Base-by-base conservation (phyloP, 2,113 vertebrate genomes). In the Camelus bactrianus region DNA sequence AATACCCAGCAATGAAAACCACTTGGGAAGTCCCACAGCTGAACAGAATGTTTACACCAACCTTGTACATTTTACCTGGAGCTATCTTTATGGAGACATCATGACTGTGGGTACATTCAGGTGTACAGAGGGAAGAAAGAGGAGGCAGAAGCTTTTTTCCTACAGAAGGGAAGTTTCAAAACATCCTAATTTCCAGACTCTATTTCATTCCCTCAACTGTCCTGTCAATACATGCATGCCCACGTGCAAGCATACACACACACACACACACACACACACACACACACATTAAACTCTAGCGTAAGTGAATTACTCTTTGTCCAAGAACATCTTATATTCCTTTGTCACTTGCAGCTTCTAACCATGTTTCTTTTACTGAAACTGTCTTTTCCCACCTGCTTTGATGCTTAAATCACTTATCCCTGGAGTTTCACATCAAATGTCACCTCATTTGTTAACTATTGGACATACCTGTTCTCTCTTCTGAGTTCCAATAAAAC, bases 271-370 rank as follows among this genome's bases (percentile, higher is more conserved):
- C 6, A 72, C n/a, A 91, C 79, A 87, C 24, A 69, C 24, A 56
- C 19, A 48, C 19, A 26, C 5, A 46, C 20, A 72, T 65, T 60
- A 81, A 82, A 54, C 14, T 85, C 24, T 26, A 89, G 38, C 46
- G 92, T 73, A 93, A 64, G n/a, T 30, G 7, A 90, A 77, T 35
- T 48, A 58, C 10, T 93, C 38, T 54, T 92, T 92, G 89, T 60
- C 5, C 8, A 90, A 80, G 60, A 94, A 42, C 20, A 89, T 24
- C 69, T 82, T 17, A 92, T 69, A 75, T 22, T 26, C 0, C 1
- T 92, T 79, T 42, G 24, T 32, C 60, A 83, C 62, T 24, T 94
- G 3, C 28, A 94, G 42, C 22, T 94, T 95, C 70, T 83, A 84
- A 50, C 6, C 32, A 69, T 24, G 6, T 38, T 90, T 73, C 3